Evolutionary conservation across 2,797 vertebrate genomes (phyloP), one percentile per base, ranked within the genome.

Genomic region (Pseudochirops corinnae): DNA sequence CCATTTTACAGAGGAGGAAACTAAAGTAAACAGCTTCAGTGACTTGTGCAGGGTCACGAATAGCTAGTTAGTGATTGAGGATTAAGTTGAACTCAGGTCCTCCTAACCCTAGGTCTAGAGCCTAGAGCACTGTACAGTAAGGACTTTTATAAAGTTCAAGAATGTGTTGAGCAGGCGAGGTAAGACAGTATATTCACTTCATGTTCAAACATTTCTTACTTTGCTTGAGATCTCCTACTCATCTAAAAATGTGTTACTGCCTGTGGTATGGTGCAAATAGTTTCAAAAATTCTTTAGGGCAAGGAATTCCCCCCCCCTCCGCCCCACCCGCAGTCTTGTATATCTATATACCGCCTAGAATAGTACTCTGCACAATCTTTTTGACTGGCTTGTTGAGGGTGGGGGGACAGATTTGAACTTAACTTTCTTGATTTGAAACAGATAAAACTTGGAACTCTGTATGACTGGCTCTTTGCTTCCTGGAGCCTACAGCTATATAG

Each of bases 381-480:
- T 62, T 93, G 91, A 97, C 58, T 94, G 39, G 91, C 29, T 56
- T 92, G 67, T 58, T 90, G 52, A 5, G n/a, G 26, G 91, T 16
- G 1, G 60, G 31, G 9, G 13, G 13, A 0, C 2, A 11, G 13
- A 11, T 62, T 62, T 33, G n/a, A 56, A 62, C 31, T 55, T 57
- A 90, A 74, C 31, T 58, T 62, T 53, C 39, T 16, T 67, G 28
- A 10, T 92, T 57, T 95, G 39, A 57, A 96, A 67, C 11, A 82
- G 94, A 58, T 12, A 91, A 53, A 96, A 21, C 28, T 12, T 18
- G 31, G 60, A 13, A 33, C 3, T 13, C 74, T 94, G 21, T 4
- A 56, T 31, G 91, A 50, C 31, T 56, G 50, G n/a, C 14, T 92
- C 87, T 91, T 58, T 13, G 46, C 24, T 29, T 92, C 33, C 50